phyloP scores from a whole-genome alignment of 2,113 vertebrate species.

The Clarias batrachus region DNA sequence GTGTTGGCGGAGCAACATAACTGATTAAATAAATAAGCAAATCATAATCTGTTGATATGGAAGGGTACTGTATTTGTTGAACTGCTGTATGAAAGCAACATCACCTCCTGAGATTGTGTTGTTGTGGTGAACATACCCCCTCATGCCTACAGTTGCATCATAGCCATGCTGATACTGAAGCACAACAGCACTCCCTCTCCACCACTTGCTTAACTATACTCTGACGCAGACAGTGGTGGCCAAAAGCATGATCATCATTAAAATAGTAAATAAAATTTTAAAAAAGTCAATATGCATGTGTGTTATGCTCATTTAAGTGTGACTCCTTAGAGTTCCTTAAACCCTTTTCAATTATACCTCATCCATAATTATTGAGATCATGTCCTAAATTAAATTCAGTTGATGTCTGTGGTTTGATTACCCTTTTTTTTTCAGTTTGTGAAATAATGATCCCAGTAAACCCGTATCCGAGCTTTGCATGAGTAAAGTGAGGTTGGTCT shows the following conservation, averaged over 20 bases:
- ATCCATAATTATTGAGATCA: not conserved
- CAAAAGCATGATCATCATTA: not conserved
- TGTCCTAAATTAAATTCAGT: not conserved
- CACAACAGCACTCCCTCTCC: no score
- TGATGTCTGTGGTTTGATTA: not conserved
- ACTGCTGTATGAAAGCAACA: no score
- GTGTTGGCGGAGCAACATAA: no score
- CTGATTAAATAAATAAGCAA: no score
- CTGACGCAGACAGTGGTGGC: not conserved
- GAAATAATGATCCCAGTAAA: not conserved
- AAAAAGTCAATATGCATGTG: not conserved
- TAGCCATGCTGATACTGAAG: no score
- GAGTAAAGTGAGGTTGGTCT: not conserved
- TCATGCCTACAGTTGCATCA: no score
- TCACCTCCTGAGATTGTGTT: no score
- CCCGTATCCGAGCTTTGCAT: not conserved
- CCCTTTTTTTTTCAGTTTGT: not conserved
- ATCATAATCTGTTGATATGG: no score
- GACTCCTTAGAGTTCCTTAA: not conserved
- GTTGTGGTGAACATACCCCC: no score
- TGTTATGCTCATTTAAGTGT: not conserved
- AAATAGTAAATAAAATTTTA: not conserved
- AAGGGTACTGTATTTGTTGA: no score
- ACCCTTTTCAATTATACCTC: not conserved
- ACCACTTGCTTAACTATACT: no score